Percentiles rank a stretch among this genome's conserved stretches.
Evolutionary conservation across 2,888 invertebrate genomes (phyloP).

Genomic region (Acheta domesticus): DNA sequence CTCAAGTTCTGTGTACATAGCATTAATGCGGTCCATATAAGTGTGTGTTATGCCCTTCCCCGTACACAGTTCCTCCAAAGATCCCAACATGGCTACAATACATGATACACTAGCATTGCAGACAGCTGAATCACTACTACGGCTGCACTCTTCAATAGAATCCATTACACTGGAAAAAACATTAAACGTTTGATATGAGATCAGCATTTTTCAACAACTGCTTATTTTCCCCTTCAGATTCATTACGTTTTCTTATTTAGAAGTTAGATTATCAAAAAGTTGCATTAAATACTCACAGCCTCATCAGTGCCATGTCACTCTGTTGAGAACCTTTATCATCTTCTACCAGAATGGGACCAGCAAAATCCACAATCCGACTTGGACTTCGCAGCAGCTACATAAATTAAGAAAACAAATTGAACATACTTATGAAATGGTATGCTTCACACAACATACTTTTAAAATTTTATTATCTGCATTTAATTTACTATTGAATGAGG

Average conservation of each 20-base stretch:
- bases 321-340: slow-evolving; percentile 62
- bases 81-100: slow-evolving; percentile 76
- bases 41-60: slow-evolving; percentile 68
- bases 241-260: background rate
- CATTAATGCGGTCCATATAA: slow-evolving; percentile 60
- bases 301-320: slow-evolving; percentile 76
- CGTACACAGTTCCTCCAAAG: slow-evolving; percentile 74
- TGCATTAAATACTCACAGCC: slow-evolving; percentile 60
- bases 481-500: too few relatives aligned
- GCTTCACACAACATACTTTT: too few relatives aligned
- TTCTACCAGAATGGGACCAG: slow-evolving; percentile 55
- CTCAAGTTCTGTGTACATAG: slow-evolving; percentile 63
- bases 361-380: slow-evolving; percentile 71
- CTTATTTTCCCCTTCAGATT: background rate
- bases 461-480: too few relatives aligned
- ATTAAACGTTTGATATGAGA: background rate
- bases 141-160: slow-evolving; percentile 88
- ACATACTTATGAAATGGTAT: too few relatives aligned
- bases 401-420: slow-evolving; percentile 26
- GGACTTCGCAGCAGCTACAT: slow-evolving; percentile 67
- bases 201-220: background rate
- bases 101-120: slow-evolving; percentile 79
- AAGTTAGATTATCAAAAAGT: background rate
- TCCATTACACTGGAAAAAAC: slow-evolving; percentile 71
- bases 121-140: slow-evolving; percentile 70